Conservation (phyloP, 2,888 invertebrate genomes). For the Idaea straminata region DNA sequence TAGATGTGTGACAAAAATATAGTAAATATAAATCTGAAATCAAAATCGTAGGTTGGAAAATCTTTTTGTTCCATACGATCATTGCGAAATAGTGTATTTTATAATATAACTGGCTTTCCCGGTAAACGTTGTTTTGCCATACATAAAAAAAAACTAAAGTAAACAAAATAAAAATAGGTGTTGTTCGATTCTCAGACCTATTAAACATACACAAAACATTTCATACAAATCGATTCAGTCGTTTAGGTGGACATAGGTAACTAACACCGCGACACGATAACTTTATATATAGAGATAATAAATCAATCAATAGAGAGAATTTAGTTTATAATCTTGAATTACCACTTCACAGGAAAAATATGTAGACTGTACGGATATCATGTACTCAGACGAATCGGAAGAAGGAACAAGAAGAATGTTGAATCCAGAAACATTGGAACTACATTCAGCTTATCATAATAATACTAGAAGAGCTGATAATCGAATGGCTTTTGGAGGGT, state of each 20-base stretch:
- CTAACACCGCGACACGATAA: no score
- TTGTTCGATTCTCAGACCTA: no score
- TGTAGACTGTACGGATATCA: conserved; percentile 55
- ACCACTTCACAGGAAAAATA: conserved; percentile 51
- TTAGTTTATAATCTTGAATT: neutral
- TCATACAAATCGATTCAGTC: no score
- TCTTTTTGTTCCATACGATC: neutral
- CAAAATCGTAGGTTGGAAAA: neutral
- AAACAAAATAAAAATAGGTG: no score
- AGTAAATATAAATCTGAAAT: neutral
- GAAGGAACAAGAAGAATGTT: conserved; percentile 32
- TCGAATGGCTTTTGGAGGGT: conserved; percentile 45
- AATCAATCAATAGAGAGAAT: neutral
- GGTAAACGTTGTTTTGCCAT: no score
- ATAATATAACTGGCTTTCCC: no score
- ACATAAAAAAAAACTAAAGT: no score
- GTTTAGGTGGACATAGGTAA: no score
- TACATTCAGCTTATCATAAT: conserved; percentile 54
- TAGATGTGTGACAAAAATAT: neutral
- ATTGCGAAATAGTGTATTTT: neutral
- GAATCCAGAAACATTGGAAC: conserved; percentile 30
- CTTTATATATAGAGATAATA: neutral
- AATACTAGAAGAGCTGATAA: conserved; percentile 28
- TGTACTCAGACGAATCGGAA: conserved; percentile 41
- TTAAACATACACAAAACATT: no score